phyloP scores from a whole-genome alignment of 2,113 vertebrate species.

The Pteropus alecto region DNA sequence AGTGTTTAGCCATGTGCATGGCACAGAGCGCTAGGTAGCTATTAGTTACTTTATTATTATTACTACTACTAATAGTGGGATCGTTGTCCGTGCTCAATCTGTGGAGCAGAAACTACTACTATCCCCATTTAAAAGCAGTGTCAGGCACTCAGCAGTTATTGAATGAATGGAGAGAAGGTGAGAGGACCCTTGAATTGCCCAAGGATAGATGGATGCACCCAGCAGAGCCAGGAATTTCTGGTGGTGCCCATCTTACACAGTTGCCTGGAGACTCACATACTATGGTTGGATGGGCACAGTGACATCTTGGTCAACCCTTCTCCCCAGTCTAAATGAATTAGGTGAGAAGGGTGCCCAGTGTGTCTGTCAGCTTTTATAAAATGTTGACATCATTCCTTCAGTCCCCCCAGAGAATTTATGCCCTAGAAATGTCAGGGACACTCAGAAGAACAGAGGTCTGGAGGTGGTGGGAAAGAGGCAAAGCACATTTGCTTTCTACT shows the following conservation, averaged over 20 bases:
- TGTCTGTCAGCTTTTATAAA: background rate
- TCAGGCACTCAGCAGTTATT: background rate
- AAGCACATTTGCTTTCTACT: background rate
- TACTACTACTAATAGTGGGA: too few relatives aligned
- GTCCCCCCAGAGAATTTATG: background rate
- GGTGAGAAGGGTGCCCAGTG: background rate
- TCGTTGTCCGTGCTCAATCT: rapidly evolving
- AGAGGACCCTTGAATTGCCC: background rate
- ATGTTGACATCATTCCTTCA: background rate
- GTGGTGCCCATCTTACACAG: rapidly evolving
- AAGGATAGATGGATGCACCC: background rate
- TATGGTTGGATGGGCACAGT: background rate
- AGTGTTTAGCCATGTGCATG: rapidly evolving
- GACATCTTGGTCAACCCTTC: background rate
- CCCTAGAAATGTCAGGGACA: background rate
- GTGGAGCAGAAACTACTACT: background rate
- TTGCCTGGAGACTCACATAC: background rate
- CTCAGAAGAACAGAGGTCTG: background rate
- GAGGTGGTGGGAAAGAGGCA: background rate
- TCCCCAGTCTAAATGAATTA: background rate
- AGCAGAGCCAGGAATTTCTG: background rate
- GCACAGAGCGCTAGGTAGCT: background rate
- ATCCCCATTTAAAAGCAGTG: background rate
- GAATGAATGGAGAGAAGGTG: background rate
- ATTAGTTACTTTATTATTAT: background rate